phyloP scores from a whole-genome alignment of 2,888 invertebrate species.

The Trissolcus brochymenae region DNA sequence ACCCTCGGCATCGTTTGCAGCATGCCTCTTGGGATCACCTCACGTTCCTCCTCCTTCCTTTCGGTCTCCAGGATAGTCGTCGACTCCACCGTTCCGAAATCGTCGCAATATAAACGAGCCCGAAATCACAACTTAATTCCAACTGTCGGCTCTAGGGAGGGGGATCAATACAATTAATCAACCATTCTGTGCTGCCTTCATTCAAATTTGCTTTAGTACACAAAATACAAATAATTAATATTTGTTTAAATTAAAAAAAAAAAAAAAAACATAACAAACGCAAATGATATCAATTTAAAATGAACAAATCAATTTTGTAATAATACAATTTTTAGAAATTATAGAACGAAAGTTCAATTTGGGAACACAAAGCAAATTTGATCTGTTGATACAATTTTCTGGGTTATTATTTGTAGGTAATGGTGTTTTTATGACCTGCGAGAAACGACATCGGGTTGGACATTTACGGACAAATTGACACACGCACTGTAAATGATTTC shows the following conservation, averaged over 20 bases:
- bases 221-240: background rate
- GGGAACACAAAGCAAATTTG: too few species aligned
- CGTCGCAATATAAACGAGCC: conserved; percentile 24
- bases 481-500: too few species aligned
- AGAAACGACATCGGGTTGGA: too few species aligned
- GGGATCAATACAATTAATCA: conserved; percentile 23
- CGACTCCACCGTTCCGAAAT: conserved; percentile 53
- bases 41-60: conserved; percentile 55
- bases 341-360: too few species aligned
- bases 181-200: background rate
- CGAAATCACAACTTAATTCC: conserved; percentile 32
- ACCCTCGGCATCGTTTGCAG: conserved; percentile 71
- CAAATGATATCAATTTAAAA: background rate
- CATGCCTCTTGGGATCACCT: conserved; percentile 61
- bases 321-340: too few species aligned
- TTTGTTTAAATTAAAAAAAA: background rate
- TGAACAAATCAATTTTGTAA: too few species aligned
- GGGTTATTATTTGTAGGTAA: too few species aligned
- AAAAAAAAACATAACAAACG: background rate
- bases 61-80: conserved; percentile 45
- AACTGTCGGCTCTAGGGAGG: conserved; percentile 14
- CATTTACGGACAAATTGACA: too few species aligned
- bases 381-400: too few species aligned
- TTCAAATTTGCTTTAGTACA: background rate
- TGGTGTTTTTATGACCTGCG: too few species aligned